Evolutionary conservation across 2,797 vertebrate species (phyloP), one percentile per base, ranked within the genome.

Genomic region (Psittacula derbiana): DNA sequence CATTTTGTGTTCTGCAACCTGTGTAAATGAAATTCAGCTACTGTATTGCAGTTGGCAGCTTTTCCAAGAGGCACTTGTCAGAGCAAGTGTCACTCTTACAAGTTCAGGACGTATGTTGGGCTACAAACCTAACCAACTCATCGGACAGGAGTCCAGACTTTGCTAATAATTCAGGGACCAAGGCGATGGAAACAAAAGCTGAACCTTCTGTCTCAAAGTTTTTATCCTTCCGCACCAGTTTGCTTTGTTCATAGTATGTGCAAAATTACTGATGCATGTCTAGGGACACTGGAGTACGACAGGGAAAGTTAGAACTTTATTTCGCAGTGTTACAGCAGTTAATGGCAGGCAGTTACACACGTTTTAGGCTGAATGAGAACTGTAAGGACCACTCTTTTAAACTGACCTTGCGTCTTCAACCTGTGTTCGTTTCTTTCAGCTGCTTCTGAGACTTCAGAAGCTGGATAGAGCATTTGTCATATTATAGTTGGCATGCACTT

Each of bases 401-500:
- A 55, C 24, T 21, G 27, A 58, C 30, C 71, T 74, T 33, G 16
- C 41, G 47, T 58, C 41, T 9, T 66, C 46, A 65, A 2, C 4
- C 10, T n/a, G 2, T 38, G 11, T 52, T 69, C 12, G 16, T 61
- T 82, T 85, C 38, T 87, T 40, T 62, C 9, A 4, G 17, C n/a
- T 67, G 28, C 38, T 69, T 64, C n/a, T 85, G 17, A 60, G 61
- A 25, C 41, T 76, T 83, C 18, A 50, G 49, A 74, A 88, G 8
- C 10, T 14, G 41, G 19, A 11, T 43, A 31, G 43, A n/a, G 30
- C 4, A 2, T 43, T 79, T 65, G 40, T 19, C 5, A 4, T 16
- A 6, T 36, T n/a, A 24, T 4, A 38, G 17, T 7, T 41, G 31
- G n/a, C 18, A 8, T 41, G n/a, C 0, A 0, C 23, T 66, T 57